Evolutionary conservation across 2,888 invertebrate genomes (phyloP), one percentile per base, ranked within the genome.

Genomic region (Punctoribates punctum): DNA sequence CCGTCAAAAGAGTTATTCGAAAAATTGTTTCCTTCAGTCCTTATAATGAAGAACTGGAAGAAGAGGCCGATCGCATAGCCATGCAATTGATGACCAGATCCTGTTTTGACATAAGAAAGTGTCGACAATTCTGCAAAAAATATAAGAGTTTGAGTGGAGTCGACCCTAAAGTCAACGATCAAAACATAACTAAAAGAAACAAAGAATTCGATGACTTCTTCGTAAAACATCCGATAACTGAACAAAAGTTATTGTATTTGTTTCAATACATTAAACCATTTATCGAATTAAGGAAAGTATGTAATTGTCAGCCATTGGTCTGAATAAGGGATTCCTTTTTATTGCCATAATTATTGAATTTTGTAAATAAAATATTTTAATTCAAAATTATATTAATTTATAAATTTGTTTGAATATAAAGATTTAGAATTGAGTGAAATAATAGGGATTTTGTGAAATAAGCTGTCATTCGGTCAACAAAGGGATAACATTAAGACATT

Each of bases 1-100:
- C 1, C 6, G 23, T 70, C 20, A 70, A 70, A 70, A 6, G 46
- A 9, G 1, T 23, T 3, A 6, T 70, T 2, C 1, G 70, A 23
- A 46, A 23, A 23, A 11, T 0, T 2, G 2, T 70, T 9, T 20
- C 13, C 0, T 46, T 42, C 8, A 23, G 11, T 20, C 88, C 88
- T 1, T 87, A 87, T 81, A 86, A 85, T 74, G 83, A 88, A 80
- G 82, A 83, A 51, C 79, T 87, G 75, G 89, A 89, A 82, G 83
- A 77, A 27, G 88, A 89, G 82, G 88, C 89, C 60, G 89, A 89
- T 81, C 82, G 84, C 78, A 85, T 88, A 51, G 89, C 88, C 42
- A 81, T 88, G 8, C 81, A 83, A 75, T 82, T 89, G 73, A 85
- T 87, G 62, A 87, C 88, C 9, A 88, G 86, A 84, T 85, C 85